Base-by-base conservation (phyloP, 2,797 vertebrate species). In the Kryptolebias ocellatus region DNA sequence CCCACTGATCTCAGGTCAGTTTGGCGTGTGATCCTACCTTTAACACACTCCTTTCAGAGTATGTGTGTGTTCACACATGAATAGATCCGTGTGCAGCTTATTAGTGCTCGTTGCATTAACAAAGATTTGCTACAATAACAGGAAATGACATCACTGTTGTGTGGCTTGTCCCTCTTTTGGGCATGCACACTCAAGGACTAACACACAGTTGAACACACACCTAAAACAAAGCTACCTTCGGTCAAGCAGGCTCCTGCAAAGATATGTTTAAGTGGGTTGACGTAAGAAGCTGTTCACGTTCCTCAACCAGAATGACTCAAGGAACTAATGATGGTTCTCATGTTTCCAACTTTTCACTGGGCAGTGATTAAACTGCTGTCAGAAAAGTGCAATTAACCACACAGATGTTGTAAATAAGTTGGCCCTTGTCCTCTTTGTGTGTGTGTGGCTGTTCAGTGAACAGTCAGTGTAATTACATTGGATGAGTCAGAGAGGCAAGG, bases 101-200 rank as follows among this genome's bases (percentile, higher is more conserved):
- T 63, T 12, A 2, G 17, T 67, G 4, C 60, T 67, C 20, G 49
- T 70, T 73, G 67, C 7, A 34, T 76, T 58, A 49, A 31, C 67
- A 72, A 55, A 80, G 81, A 73, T 72, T 27, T 75, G 52, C 73
- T 83, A 90, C 89, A 91, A 85, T 90, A 76, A 78, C 75, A 90
- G 90, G 89, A 92, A 86, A 82, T 90, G 34, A 90, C 83, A 87
- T 84, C 69, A 74, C 78, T 62, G 74, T 74, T 74, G 83, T 86
- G 83, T 6, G 71, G 80, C 74, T 72, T 70, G 53, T 72, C 55
- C 60, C 63, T 81, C 64, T 74, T 82, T 70, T 42, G 75, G 73
- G 55, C 62, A 28, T 49, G 8, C 51, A 66, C 61, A 79, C 72
- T 63, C 61, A 74, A 56, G 34, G 37, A 69, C 31, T n/a, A n/a